A percentile compares a stretch with the other conserved stretches of the same genome.
Conservation (phyloP, 2,113 vertebrate species). For the Hiodon tergisus region DNA sequence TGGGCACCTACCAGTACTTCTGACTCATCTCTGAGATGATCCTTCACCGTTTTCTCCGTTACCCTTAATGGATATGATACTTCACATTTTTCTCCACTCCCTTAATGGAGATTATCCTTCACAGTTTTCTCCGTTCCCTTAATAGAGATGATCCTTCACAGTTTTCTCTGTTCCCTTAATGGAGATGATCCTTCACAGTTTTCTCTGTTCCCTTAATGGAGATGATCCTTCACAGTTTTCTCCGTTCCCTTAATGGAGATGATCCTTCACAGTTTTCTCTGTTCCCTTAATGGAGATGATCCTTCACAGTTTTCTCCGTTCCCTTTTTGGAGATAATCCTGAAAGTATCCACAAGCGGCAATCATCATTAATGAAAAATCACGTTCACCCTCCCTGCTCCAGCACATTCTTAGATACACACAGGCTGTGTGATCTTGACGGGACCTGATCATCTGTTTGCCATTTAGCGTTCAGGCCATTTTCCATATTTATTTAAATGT, state of each 20-base stretch:
- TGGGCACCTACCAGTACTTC: constrained; percentile 26
- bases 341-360: constrained; percentile 72
- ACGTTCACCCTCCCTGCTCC: constrained; percentile 73
- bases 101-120: constrained; percentile 76
- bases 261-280: background rate
- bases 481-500: constrained; percentile 86
- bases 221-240: constrained; percentile 29
- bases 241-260: background rate
- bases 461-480: constrained; percentile 77
- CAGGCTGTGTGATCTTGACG: constrained; percentile 73
- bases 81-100: constrained; percentile 72
- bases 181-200: constrained; percentile 13
- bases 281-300: constrained; percentile 46
- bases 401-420: constrained; percentile 66
- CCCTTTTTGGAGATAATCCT: constrained; percentile 77
- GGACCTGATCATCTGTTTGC: constrained; percentile 83
- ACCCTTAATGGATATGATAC: constrained; percentile 47
- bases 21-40: constrained; percentile 31
- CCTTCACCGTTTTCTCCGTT: background rate
- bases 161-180: background rate
- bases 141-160: constrained; percentile 38
- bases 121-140: constrained; percentile 1
- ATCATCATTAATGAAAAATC: constrained; percentile 89
- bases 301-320: constrained; percentile 73
- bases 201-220: constrained; percentile 28